Evolutionary conservation across 2,113 vertebrate species (phyloP).

Genomic region (Microtus oregoni): DNA sequence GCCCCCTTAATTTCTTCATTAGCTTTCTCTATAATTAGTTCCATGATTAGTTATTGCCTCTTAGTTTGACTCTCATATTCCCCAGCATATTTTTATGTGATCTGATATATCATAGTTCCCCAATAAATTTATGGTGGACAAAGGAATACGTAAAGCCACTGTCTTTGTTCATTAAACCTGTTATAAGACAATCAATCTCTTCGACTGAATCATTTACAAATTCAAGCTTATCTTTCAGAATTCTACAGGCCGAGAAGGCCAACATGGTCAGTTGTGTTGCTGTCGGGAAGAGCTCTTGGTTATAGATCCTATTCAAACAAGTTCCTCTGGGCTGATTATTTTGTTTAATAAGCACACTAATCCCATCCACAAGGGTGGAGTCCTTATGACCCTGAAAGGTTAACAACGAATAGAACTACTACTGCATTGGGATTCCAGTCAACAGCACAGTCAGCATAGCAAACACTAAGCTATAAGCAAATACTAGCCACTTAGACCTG

Average conservation of each 20-base stretch:
- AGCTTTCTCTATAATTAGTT: neutral
- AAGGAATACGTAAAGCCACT: neutral
- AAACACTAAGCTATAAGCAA: neutral
- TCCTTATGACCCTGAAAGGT: neutral
- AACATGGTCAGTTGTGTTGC: neutral
- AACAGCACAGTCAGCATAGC: neutral
- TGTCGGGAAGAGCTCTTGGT: neutral
- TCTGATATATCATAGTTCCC: neutral
- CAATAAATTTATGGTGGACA: neutral
- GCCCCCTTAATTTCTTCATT: neutral
- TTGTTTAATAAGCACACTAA: neutral
- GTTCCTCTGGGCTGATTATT: neutral
- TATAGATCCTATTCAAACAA: neutral
- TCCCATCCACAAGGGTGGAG: neutral
- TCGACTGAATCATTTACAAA: neutral
- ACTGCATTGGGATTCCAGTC: neutral
- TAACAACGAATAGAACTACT: neutral
- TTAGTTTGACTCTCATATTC: neutral
- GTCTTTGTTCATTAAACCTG: neutral
- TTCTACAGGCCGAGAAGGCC: neutral
- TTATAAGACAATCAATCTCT: neutral
- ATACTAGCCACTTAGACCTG: neutral
- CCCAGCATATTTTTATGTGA: neutral
- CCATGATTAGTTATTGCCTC: neutral
- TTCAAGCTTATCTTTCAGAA: neutral